Evolutionary conservation across 53 echinoderm and acorn worm genomes (phyloP), one percentile per base, ranked within the genome.

Genomic region (Echinometra lucunter): DNA sequence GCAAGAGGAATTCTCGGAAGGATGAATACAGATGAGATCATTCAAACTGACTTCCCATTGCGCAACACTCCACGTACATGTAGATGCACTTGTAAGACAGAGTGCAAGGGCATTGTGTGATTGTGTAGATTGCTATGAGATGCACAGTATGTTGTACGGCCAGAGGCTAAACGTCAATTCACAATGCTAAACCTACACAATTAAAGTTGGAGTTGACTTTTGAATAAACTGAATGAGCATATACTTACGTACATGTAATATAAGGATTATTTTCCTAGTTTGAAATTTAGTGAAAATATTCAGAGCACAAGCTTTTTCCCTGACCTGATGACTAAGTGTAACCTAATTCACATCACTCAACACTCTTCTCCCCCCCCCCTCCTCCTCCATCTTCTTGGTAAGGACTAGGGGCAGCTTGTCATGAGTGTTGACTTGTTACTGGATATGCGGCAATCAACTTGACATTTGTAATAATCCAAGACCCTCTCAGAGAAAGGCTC

Each of bases 1-100:
- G 83, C 83, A 88, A 57, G 88, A 88, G 32, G 88, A 55, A 28
- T 81, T 42, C 40, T 44, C 21, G 6, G 81, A 81, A 81, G 44
- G 81, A 74, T 74, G 74, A 74, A 16, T 74, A 28, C 74, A 81
- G 81, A 81, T 81, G 81, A 81, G 81, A 25, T 81, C 81, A 81
- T 44, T 1, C 40, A 81, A 42, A 40, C 38, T 2, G 12, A 35
- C 37, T 53, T 74, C 37, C 34, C 80, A 80, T 80, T 80, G 80
- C 6, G 44, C 80, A 80, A 81, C 15, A 74, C 17, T 12, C 12
- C 15, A 7, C 1, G 30, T 2, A 74, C 53, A n/a, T n/a, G n/a
- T 12, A 37, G 37, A 7, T 6, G 30, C 13, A 74, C 53, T n/a
- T n/a, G n/a, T n/a, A 53, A 53, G 13, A 53, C 53, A 53, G 53